Evolutionary conservation across 2,113 vertebrate species (phyloP).

Genomic region (Lathamus discolor): DNA sequence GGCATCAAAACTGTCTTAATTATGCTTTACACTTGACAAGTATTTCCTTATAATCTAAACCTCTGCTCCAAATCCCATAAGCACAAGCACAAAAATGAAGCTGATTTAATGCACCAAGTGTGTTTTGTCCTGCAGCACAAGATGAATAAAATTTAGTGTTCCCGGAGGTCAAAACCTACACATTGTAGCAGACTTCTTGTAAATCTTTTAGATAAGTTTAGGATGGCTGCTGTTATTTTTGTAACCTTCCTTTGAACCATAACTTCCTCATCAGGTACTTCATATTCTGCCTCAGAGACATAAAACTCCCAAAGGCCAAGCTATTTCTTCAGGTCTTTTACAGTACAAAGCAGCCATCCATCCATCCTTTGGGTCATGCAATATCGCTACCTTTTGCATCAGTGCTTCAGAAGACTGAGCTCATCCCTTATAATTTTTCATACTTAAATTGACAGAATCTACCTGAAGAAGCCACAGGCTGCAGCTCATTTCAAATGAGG

Average conservation of each 20-base stretch:
- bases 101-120: constrained; percentile 70
- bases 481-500: constrained; percentile 27
- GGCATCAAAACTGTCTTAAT: constrained; percentile 60
- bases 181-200: constrained; percentile 69
- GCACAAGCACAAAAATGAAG: constrained; percentile 55
- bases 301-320: constrained; percentile 55
- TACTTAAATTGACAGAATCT: constrained; percentile 20
- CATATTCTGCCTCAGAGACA: constrained; percentile 71
- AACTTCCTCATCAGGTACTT: constrained; percentile 78
- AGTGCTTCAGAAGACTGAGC: constrained; percentile 45
- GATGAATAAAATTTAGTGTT: constrained; percentile 72
- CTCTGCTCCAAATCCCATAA: constrained; percentile 63
- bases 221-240: constrained; percentile 77
- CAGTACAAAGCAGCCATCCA: constrained; percentile 55
- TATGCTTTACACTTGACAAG: constrained; percentile 63
- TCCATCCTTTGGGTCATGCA: not conserved
- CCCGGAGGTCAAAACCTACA: constrained; percentile 72
- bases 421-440: constrained; percentile 13
- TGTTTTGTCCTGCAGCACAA: constrained; percentile 58
- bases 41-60: constrained; percentile 67
- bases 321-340: constrained; percentile 58
- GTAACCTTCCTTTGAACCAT: constrained; percentile 82
- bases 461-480: constrained; percentile 15
- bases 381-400: constrained; percentile 14
- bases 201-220: constrained; percentile 78